These are phyloP conservation scores for Gnathonemus longibarbis DNA, from an alignment of 2,113 vertebrate genomes.

Conservation along the genomic window DNA sequence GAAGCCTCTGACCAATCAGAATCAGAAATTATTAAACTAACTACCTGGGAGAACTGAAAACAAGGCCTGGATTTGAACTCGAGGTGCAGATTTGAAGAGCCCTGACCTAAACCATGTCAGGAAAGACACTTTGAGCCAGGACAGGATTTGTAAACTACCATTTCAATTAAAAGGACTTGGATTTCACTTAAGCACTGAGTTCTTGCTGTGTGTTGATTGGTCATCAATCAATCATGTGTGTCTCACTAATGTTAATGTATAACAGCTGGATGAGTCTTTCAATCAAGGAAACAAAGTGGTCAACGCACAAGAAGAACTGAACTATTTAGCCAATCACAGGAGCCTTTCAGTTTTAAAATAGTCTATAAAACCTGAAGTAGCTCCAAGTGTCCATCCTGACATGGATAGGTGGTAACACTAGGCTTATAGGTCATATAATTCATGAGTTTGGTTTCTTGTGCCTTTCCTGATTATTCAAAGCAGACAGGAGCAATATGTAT, in stretches of 20 bases:
- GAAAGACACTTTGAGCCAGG: neutral
- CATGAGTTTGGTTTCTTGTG: neutral
- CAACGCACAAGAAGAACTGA: neutral
- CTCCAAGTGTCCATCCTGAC: neutral
- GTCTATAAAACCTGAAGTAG: neutral
- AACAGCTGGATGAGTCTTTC: neutral
- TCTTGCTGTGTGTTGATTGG: neutral
- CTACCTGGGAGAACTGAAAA: too few relatives aligned
- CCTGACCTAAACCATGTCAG: neutral
- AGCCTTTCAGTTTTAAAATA: neutral
- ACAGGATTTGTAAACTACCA: neutral
- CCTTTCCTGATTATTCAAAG: neutral
- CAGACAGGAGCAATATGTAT: neutral
- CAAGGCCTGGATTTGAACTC: too few relatives aligned
- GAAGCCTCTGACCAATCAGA: too few relatives aligned
- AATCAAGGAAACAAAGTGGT: neutral
- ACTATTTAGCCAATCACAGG: neutral
- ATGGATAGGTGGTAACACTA: neutral
- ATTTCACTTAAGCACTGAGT: neutral
- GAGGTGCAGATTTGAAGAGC: too few relatives aligned
- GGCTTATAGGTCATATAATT: neutral
- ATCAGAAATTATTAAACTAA: too few relatives aligned
- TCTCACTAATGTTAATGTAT: neutral
- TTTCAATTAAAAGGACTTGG: neutral
- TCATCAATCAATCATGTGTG: neutral